Evolutionary conservation across 1,140 invertebrate genomes (phyloP).

Genomic region (Lepidurus arcticus): DNA sequence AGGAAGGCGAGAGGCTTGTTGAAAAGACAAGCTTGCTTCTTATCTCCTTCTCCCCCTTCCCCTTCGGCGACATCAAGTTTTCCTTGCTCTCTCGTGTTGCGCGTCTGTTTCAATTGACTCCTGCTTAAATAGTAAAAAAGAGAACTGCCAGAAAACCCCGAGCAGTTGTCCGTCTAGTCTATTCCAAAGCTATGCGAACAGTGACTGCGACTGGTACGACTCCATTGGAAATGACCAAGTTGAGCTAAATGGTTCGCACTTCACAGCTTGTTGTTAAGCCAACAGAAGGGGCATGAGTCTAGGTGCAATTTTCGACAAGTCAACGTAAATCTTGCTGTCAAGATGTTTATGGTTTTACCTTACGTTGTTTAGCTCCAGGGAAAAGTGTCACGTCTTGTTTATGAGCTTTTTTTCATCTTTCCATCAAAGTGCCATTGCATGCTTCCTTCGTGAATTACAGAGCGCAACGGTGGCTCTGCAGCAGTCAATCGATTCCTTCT

Average conservation of each 20-base stretch:
- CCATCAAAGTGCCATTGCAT: neutral
- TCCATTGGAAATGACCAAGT: too few relatives aligned
- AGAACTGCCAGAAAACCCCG: too few relatives aligned
- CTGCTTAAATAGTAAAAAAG: too few relatives aligned
- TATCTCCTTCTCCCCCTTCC: neutral
- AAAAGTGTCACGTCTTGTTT: conserved; percentile 4
- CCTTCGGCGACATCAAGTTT: too few relatives aligned
- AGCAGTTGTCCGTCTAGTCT: too few relatives aligned
- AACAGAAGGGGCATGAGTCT: neutral
- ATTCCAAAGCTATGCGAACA: too few relatives aligned
- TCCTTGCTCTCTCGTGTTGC: too few relatives aligned
- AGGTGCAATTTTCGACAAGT: neutral
- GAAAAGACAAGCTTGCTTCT: neutral
- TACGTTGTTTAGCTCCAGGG: neutral
- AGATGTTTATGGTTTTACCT: neutral
- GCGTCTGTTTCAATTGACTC: too few relatives aligned
- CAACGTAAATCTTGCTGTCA: neutral
- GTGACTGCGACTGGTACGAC: too few relatives aligned
- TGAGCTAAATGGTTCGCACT: too few relatives aligned
- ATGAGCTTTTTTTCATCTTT: neutral
- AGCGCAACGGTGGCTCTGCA: neutral
- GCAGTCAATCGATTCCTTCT: conserved; percentile 14
- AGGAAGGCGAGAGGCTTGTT: too few relatives aligned
- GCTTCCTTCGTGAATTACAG: neutral
- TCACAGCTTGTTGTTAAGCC: too few relatives aligned